A percentile compares a stretch with the other conserved stretches of the same genome.
These are phyloP conservation scores for Choristoneura fumiferana DNA, from an alignment of 1,140 invertebrate genomes.

Conservation along the genomic window DNA sequence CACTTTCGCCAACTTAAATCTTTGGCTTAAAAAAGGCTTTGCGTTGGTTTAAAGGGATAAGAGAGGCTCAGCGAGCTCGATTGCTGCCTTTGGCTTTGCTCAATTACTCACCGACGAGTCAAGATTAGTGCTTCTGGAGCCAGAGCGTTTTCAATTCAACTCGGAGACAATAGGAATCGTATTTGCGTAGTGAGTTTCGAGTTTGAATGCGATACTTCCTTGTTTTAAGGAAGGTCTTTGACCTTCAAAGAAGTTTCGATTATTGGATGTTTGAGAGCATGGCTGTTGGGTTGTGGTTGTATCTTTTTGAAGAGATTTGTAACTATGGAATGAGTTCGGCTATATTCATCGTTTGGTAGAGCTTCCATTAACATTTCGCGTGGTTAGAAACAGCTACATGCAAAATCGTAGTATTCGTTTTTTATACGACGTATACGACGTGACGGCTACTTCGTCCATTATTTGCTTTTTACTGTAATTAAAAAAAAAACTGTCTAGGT, in stretches of 20 bases:
- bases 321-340: too few species aligned
- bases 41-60: slow-evolving; percentile 72
- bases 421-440: too few species aligned
- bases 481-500: too few species aligned
- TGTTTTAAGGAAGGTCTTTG: neutral
- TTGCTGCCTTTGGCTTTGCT: slow-evolving; percentile 59
- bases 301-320: too few species aligned
- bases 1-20: slow-evolving; percentile 74
- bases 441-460: too few species aligned
- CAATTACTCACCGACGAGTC: slow-evolving; percentile 62
- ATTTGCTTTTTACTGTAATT: too few species aligned
- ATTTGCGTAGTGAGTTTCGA: slow-evolving; percentile 2
- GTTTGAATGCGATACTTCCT: slow-evolving; percentile 8
- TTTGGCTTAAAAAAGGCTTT: slow-evolving; percentile 76
- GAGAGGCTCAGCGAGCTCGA: slow-evolving; percentile 55
- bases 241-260: neutral
- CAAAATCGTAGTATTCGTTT: too few species aligned
- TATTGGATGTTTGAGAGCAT: neutral
- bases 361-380: too few species aligned
- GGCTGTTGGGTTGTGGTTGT: too few species aligned
- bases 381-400: too few species aligned
- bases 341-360: too few species aligned
- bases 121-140: slow-evolving; percentile 44
- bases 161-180: slow-evolving; percentile 6
- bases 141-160: slow-evolving; percentile 14